Base-by-base conservation (phyloP, 2,888 invertebrate genomes). In the Molorchus minor region DNA sequence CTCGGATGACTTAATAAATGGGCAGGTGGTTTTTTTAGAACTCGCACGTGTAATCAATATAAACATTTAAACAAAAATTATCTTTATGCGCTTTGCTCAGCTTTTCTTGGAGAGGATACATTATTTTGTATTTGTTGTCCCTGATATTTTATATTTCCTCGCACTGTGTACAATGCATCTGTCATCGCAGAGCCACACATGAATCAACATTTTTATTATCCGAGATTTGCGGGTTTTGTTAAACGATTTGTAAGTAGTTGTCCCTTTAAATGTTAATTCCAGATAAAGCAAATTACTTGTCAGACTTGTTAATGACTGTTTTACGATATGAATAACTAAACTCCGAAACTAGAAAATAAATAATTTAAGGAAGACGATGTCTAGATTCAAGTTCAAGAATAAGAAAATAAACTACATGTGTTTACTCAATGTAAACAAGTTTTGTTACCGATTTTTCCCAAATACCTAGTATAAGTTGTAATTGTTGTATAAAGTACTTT, bases 51-150 rank as follows among this genome's bases (percentile, higher is more conserved):
- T 58, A 44, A 36, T 41, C 8, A 55, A 54, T 41, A 57, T 56
- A 63, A 64, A 62, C 60, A 58, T 60, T 59, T 59, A 62, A 70
- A 69, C 66, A 65, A 45, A 33, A 58, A 53, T 69, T 70, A 69
- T 70, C 69, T 61, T 52, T 56, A 58, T 53, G n/a, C 56, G 58
- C 68, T 70, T 68, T 70, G 49, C 67, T 65, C 70, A 70, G 70
- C 70, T 70, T 69, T 65, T 40, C 63, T 63, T 62, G 29, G 58
- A 62, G 62, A 56, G 43, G 25, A 45, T 44, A 25, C 56, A 46
- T 46, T 59, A 45, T 55, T 36, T 46, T 56, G 47, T 56, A 57
- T 64, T 62, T 62, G 51, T 63, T 56, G 60, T 63, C 58, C 51
- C 61, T 63, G 61, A 61, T 61, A 61, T 52, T 62, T 57, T 51